Base-by-base conservation (phyloP, 92 coral and sea anemone genomes). In the Epizoanthus rinbou region DNA sequence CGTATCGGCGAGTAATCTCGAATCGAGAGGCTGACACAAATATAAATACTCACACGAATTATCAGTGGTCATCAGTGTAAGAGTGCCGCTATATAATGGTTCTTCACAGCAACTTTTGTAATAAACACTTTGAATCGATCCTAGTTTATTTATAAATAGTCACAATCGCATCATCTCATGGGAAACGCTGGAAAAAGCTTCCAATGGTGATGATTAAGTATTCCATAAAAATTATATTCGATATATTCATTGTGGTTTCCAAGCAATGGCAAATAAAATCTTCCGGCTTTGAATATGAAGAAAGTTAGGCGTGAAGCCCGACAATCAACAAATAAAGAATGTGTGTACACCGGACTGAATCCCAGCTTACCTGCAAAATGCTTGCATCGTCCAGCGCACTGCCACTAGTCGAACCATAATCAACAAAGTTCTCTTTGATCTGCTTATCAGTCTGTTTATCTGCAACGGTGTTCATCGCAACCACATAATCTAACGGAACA, bases 401-500 rank as follows among this genome's bases (percentile, higher is more conserved):
- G 31, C 31, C 31, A 28, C 33, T 18, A 10, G 82, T 43, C 64
- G 82, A 13, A 50, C 54, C 54, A 50, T 50, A 50, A 50, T 13
- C 54, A 50, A 50, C 54, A 50, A 50, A 10, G 14, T 50, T 50
- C 0, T 50, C 54, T 11, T 50, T 50, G 54, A 50, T 50, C 54
- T 50, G 16, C 54, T 50, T 50, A 50, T 50, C 54, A 50, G 54
- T 50, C 54, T 50, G 54, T 78, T 78, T 78, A 22, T 62, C 82
- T 43, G 70, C 57, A 19, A 62, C 35, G 8, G 74, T 72, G 58
- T 82, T 91, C 98, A 93, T 93, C 68, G 83, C 93, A 70, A 89
- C 87, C 23, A 93, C 95, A 88, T 93, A 93, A 85, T 91, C 93
- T 64, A 80, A 53, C 54, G 98, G 98, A 19, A 93, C 82, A 72